Conservation (phyloP, 2,113 vertebrate species). For the Hypocryptadius cinnamomeus region DNA sequence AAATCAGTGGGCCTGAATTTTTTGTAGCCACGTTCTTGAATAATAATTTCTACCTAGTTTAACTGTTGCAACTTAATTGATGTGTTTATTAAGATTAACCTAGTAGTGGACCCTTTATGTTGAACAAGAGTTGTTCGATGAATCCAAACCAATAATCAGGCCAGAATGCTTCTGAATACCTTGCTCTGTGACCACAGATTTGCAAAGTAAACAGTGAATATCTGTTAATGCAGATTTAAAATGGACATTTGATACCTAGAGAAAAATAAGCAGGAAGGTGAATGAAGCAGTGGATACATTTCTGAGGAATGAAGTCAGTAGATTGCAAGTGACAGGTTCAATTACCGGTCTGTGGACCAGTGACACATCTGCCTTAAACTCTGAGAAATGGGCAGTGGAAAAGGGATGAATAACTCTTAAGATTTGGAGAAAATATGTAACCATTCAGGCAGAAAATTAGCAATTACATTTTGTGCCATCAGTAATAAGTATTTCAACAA, state of each 20-base stretch:
- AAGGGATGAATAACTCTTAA: conserved; percentile 83
- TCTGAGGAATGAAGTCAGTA: conserved; percentile 77
- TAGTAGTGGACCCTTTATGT: neutral
- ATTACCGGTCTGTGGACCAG: conserved; percentile 75
- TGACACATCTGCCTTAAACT: conserved; percentile 76
- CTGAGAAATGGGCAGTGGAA: conserved; percentile 74
- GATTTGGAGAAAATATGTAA: conserved; percentile 86
- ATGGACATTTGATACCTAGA: conserved; percentile 56
- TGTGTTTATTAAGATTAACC: conserved; percentile 15
- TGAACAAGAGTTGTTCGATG: neutral
- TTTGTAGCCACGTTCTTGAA: neutral
- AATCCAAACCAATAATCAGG: conserved; percentile 15
- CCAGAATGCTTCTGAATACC: neutral
- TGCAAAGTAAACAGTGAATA: conserved; percentile 49
- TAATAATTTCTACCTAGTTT: neutral
- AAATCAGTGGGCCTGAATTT: neutral
- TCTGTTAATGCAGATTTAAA: conserved; percentile 47
- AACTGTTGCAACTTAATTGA: neutral
- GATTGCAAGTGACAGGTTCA: conserved; percentile 84
- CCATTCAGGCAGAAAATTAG: conserved; percentile 92
- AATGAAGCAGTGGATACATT: conserved; percentile 67
- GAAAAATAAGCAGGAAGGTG: conserved; percentile 61
- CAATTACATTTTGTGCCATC: conserved; percentile 95
- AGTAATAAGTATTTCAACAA: conserved; percentile 96
- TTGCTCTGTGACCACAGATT: neutral